phyloP scores from a whole-genome alignment of 2,113 vertebrate species.

The Lates calcarifer region DNA sequence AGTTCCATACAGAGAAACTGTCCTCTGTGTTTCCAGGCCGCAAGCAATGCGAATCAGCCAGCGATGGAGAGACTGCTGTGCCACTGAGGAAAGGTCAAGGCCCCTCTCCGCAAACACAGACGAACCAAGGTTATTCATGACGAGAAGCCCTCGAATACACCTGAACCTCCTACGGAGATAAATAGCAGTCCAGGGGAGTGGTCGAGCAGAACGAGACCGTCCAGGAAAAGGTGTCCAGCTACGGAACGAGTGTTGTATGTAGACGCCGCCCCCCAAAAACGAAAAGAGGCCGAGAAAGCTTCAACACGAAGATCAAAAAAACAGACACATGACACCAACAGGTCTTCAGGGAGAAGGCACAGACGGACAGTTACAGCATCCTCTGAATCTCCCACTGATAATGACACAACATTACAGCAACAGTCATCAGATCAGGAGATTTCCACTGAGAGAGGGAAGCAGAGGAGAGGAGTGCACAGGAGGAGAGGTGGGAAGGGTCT shows the following conservation, averaged over 20 bases:
- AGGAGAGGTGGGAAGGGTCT: background rate
- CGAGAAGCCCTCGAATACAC: background rate
- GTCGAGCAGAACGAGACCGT: background rate
- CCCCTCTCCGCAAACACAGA: background rate
- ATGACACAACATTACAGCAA: background rate
- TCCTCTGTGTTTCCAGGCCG: slow-evolving; percentile 37
- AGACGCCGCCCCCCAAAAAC: slow-evolving; percentile 3
- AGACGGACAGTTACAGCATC: background rate
- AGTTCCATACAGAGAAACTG: background rate
- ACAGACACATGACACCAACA: background rate
- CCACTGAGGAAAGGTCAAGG: slow-evolving; percentile 64
- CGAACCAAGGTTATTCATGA: background rate
- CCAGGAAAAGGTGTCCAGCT: background rate
- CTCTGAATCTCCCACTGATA: background rate
- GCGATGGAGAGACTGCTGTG: background rate
- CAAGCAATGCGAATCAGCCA: background rate
- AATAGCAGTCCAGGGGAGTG: background rate
- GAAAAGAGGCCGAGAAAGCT: slow-evolving; percentile 12
- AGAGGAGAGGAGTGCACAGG: background rate
- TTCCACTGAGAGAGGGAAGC: background rate
- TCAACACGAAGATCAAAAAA: slow-evolving; percentile 15
- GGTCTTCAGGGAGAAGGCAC: background rate
- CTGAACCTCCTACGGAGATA: background rate
- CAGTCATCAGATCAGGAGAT: background rate
- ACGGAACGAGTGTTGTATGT: background rate